phyloP scores from a whole-genome alignment of 1,140 invertebrate species.

The Hyles vespertilio region DNA sequence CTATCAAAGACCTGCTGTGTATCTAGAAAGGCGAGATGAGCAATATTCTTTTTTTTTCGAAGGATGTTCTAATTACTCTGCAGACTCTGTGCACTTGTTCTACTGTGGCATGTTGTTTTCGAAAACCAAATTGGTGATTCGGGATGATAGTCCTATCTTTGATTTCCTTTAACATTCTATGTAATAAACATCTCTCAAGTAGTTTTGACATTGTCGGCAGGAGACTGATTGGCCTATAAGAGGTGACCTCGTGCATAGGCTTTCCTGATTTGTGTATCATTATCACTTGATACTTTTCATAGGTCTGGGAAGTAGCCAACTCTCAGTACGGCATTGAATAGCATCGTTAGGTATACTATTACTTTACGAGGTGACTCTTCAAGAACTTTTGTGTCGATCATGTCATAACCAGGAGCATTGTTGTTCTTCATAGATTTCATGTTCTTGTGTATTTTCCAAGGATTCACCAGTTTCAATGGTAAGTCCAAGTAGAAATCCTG shows the following conservation, averaged over 20 bases:
- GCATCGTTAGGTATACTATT: background rate
- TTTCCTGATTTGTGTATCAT: slow-evolving; percentile 12
- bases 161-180: too few species aligned
- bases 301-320: slow-evolving; percentile 4
- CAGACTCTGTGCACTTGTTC: slow-evolving; percentile 22
- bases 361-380: slow-evolving; percentile 4
- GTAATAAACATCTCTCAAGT: background rate
- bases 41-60: slow-evolving; percentile 40
- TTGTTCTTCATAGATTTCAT: slow-evolving; percentile 3
- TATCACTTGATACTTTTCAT: slow-evolving; percentile 7
- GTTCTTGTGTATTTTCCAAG: background rate
- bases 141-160: background rate
- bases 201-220: background rate
- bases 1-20: too few species aligned
- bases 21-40: slow-evolving; percentile 39
- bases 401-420: slow-evolving; percentile 14
- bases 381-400: slow-evolving; percentile 5
- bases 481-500: slow-evolving; percentile 9
- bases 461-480: slow-evolving; percentile 4
- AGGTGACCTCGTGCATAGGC: background rate
- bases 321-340: slow-evolving; percentile 4
- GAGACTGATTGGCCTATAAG: slow-evolving; percentile 6
- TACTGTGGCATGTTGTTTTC: background rate
- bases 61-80: slow-evolving; percentile 17
- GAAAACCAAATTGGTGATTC: slow-evolving; percentile 2